Evolutionary conservation across 2,888 invertebrate genomes (phyloP).

Genomic region (Nowickia ferox): DNA sequence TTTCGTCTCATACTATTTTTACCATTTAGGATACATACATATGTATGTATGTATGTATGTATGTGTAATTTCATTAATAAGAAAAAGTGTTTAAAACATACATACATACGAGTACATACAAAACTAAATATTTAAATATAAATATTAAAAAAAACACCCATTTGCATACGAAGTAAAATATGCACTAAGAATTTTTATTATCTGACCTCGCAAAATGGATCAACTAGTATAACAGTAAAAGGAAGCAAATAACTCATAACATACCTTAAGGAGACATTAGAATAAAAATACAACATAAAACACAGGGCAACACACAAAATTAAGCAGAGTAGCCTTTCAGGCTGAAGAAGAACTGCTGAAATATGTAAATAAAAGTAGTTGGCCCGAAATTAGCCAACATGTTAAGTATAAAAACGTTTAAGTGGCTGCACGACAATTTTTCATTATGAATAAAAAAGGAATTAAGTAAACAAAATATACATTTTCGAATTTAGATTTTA

Average conservation of each 20-base stretch:
- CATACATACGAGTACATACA: too few relatives aligned
- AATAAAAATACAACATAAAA: constrained; percentile 19
- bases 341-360: constrained; percentile 5
- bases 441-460: not conserved
- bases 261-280: constrained; percentile 44
- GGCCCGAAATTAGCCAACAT: not conserved
- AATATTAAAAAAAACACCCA: not conserved
- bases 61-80: not conserved
- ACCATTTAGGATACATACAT: too few relatives aligned
- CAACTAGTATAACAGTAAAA: constrained; percentile 10
- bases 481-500: too few relatives aligned
- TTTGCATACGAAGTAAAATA: not conserved
- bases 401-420: not conserved
- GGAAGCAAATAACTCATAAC: constrained; percentile 29
- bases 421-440: not conserved
- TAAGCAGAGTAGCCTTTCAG: constrained; percentile 36
- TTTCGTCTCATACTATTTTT: too few relatives aligned
- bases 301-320: constrained; percentile 11
- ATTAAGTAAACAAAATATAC: too few relatives aligned
- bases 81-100: constrained; percentile 8
- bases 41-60: too few relatives aligned
- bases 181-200: constrained; percentile 26
- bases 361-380: not conserved
- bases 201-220: constrained; percentile 22
- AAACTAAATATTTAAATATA: not conserved